These are phyloP conservation scores for Hippocampus guttulatus DNA, from an alignment of 2,113 vertebrate species.

Conservation along the genomic window DNA sequence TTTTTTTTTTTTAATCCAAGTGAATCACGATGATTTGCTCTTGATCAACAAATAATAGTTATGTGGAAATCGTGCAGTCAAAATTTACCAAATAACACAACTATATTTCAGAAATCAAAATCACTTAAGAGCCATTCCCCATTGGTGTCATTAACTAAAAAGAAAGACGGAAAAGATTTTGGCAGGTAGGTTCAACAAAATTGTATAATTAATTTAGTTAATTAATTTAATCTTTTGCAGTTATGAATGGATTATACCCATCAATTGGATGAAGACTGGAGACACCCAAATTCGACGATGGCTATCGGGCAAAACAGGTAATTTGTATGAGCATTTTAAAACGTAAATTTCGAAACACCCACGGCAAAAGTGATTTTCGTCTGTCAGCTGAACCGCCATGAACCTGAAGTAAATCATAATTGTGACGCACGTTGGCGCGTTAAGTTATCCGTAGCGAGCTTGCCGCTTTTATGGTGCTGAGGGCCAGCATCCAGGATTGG, in stretches of 20 bases:
- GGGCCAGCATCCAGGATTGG: too few species aligned
- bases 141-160: not conserved
- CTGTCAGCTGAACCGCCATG: too few species aligned
- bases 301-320: slow-evolving; percentile 66
- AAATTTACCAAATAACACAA: not conserved
- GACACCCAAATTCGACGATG: accelerated
- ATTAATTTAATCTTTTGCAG: slow-evolving; percentile 56
- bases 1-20: not conserved
- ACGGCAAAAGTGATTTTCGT: too few species aligned
- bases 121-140: not conserved
- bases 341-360: too few species aligned
- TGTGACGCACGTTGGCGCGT: too few species aligned
- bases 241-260: slow-evolving; percentile 81
- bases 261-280: slow-evolving; percentile 62
- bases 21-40: not conserved
- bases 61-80: not conserved
- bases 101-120: not conserved
- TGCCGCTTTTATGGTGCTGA: too few species aligned
- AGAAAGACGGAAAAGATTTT: not conserved
- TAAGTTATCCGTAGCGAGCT: too few species aligned
- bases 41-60: not conserved
- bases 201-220: not conserved
- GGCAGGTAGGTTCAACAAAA: not conserved
- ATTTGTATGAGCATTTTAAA: not conserved
- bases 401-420: too few species aligned